These are phyloP conservation scores for Stomatorhinus walkeri DNA, from an alignment of 2,797 vertebrate species.

Conservation along the genomic window DNA sequence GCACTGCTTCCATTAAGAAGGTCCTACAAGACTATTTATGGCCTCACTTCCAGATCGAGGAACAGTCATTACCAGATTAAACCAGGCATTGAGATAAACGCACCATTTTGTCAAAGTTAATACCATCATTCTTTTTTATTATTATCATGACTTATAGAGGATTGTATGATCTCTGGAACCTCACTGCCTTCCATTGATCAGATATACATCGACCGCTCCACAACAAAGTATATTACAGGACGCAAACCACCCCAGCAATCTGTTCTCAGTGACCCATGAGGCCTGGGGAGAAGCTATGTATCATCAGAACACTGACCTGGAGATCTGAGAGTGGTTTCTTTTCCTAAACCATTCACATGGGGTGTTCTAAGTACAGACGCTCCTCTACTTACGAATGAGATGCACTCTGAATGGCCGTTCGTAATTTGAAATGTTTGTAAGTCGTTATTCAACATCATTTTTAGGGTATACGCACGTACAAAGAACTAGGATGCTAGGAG, in stretches of 20 bases:
- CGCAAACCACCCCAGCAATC: not conserved
- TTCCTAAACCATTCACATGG: not conserved
- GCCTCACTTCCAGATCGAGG: not conserved
- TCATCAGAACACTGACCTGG: not conserved
- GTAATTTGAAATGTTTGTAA: too few species aligned
- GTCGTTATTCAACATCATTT: too few species aligned
- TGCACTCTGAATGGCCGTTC: too few species aligned
- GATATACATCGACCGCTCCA: not conserved
- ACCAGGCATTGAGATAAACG: not conserved
- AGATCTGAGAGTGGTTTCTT: not conserved
- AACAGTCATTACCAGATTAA: not conserved
- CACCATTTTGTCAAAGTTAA: not conserved
- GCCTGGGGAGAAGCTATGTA: not conserved
- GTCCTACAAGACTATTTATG: not conserved
- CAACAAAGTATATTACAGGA: not conserved
- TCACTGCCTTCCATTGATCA: not conserved
- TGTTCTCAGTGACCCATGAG: not conserved
- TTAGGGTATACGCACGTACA: too few species aligned
- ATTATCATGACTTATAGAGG: not conserved
- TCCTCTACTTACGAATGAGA: not conserved
- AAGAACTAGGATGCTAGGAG: too few species aligned
- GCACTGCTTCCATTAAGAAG: not conserved
- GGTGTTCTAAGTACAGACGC: not conserved
- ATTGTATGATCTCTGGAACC: not conserved
- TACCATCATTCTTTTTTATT: not conserved